A percentile compares a stretch with the other conserved stretches of the same genome.
phyloP scores from a whole-genome alignment of 2,797 vertebrate species.

The Brachyalestes nurse region DNA sequence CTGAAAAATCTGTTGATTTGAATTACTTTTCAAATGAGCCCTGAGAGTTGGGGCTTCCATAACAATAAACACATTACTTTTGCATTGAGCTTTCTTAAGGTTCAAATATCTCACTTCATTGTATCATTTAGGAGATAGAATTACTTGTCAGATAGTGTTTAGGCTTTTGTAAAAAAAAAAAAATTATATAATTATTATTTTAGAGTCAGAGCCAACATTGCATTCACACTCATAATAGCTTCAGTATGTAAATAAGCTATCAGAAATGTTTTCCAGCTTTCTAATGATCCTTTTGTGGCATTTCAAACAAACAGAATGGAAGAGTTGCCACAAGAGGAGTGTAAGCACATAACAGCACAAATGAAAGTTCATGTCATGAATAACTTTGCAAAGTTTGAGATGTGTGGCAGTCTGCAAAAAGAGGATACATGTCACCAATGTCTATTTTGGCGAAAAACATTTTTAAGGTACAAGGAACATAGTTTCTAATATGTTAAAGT shows the following conservation, averaged over 20 bases:
- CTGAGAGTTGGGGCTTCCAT: conserved; percentile 32
- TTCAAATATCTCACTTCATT: conserved; percentile 40
- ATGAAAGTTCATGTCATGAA: not conserved
- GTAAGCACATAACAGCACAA: not conserved
- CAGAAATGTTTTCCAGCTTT: conserved; percentile 26
- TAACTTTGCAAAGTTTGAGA: not conserved
- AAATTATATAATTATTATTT: too few species aligned
- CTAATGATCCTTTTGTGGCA: conserved; percentile 13
- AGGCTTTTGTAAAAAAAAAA: conserved; percentile 19
- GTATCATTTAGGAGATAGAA: conserved; percentile 6
- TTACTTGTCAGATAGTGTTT: conserved; percentile 39
- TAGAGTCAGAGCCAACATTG: conserved; percentile 8
- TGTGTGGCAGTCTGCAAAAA: too few species aligned
- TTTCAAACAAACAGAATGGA: conserved; percentile 26
- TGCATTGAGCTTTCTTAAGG: conserved; percentile 7
- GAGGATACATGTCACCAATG: too few species aligned
- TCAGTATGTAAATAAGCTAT: conserved; percentile 44
- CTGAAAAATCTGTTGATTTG: conserved; percentile 13
- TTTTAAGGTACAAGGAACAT: too few species aligned
- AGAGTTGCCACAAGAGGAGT: conserved; percentile 10
- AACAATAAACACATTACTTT: conserved; percentile 44
- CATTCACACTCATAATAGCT: conserved; percentile 14
- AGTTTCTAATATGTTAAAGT: too few species aligned
- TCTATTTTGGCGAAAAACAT: too few species aligned
- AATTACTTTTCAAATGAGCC: conserved; percentile 32